These are phyloP conservation scores for Zaprionus taronus DNA, from an alignment of 1,140 invertebrate genomes.

Conservation along the genomic window DNA sequence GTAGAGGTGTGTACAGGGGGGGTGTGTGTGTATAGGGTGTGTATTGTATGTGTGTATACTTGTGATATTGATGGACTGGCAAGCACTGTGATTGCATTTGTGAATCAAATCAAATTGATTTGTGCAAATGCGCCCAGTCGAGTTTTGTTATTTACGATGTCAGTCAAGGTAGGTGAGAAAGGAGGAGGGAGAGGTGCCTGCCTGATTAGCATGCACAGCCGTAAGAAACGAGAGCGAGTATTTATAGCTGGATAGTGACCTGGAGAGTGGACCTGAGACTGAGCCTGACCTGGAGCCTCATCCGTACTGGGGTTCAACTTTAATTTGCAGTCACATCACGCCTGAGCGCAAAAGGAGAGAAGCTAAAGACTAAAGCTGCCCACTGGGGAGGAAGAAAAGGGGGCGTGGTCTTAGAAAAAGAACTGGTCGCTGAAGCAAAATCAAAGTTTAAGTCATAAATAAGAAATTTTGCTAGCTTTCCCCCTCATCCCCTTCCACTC, in stretches of 20 bases:
- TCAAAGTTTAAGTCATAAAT: slow-evolving; percentile 67
- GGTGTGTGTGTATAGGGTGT: too few relatives aligned
- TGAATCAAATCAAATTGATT: slow-evolving; percentile 43
- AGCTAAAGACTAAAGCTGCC: slow-evolving; percentile 27
- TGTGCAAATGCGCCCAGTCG: slow-evolving; percentile 21
- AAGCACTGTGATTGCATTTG: slow-evolving; percentile 30
- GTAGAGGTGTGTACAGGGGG: too few relatives aligned
- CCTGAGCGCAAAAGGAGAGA: slow-evolving; percentile 3
- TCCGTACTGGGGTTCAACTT: slow-evolving; percentile 7
- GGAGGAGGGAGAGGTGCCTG: too few relatives aligned
- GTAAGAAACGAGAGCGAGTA: slow-evolving; percentile 8
- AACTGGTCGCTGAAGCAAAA: slow-evolving; percentile 36
- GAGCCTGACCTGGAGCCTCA: neutral
- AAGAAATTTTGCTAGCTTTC: slow-evolving; percentile 50
- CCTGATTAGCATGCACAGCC: slow-evolving; percentile 18
- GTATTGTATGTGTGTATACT: too few relatives aligned
- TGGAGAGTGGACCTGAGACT: neutral
- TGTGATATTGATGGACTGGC: slow-evolving; percentile 12
- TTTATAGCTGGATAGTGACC: slow-evolving; percentile 16
- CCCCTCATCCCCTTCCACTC: neutral
- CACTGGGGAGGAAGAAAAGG: neutral
- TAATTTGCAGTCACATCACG: slow-evolving; percentile 43
- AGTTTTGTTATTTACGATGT: slow-evolving; percentile 19
- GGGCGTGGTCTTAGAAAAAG: slow-evolving; percentile 1
- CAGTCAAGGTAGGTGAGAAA: neutral